Conservation (phyloP, 2,113 vertebrate species). For the Petromus typicus region DNA sequence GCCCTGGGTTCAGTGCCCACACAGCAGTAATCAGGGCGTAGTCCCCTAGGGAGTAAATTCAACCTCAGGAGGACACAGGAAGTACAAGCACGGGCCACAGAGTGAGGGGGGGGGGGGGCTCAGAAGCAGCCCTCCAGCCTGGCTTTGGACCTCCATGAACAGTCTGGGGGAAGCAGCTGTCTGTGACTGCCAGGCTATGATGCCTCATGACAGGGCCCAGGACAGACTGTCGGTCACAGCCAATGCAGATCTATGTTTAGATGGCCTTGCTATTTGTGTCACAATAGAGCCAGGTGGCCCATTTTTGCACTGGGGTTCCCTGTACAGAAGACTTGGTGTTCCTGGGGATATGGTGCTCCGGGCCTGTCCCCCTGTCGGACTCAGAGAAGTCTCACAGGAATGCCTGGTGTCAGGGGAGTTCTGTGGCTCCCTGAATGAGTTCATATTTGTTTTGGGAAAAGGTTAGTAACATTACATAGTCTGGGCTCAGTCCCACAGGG, state of each 20-base stretch:
- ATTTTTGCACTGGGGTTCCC: neutral
- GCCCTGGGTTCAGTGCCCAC: neutral
- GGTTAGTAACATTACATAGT: neutral
- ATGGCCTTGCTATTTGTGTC: neutral
- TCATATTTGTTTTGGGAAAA: neutral
- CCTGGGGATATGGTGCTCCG: neutral
- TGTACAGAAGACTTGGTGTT: neutral
- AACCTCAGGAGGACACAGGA: neutral
- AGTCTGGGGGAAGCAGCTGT: neutral
- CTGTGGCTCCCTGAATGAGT: neutral
- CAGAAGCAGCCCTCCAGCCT: neutral
- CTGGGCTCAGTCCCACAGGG: neutral
- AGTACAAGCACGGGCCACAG: neutral
- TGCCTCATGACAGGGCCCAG: neutral
- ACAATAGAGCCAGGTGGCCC: neutral
- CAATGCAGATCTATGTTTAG: too few species aligned
- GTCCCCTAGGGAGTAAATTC: accelerated
- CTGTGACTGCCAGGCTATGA: neutral
- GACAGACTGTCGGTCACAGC: neutral
- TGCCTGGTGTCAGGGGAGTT: neutral
- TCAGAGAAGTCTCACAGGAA: neutral
- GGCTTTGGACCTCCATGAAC: neutral
- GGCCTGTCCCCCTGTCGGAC: neutral
- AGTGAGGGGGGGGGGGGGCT: neutral
- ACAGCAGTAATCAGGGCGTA: neutral